Evolutionary conservation across 1,140 invertebrate species (phyloP).

Genomic region (Papilio machaon): DNA sequence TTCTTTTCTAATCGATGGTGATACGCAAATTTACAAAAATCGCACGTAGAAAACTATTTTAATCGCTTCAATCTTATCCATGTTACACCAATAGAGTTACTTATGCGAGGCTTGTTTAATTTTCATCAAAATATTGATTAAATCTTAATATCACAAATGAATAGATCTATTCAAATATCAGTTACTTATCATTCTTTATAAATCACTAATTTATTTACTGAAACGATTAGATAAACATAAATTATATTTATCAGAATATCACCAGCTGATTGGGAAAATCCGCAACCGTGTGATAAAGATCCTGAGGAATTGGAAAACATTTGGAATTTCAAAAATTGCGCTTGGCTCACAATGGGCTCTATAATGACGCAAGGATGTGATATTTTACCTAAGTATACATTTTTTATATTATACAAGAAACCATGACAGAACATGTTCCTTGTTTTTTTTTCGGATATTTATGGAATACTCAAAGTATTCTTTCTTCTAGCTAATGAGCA

Average conservation of each 20-base stretch:
- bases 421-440: neutral
- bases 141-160: neutral
- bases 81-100: no score
- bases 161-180: neutral
- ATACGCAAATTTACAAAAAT: no score
- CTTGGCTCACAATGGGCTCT: conserved; percentile 90
- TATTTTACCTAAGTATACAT: conserved; percentile 87
- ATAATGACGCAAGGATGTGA: conserved; percentile 92
- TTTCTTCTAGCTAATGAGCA: neutral
- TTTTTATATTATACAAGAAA: neutral
- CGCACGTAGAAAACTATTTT: no score
- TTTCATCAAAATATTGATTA: neutral
- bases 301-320: conserved; percentile 91
- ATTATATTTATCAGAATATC: conserved; percentile 84
- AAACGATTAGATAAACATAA: neutral
- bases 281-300: conserved; percentile 92
- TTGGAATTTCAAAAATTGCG: conserved; percentile 89
- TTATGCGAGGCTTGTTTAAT: no score
- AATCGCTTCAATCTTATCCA: no score
- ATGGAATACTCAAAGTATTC: neutral
- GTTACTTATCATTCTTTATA: neutral
- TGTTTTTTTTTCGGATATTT: neutral
- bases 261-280: conserved; percentile 94
- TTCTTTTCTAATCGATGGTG: no score
- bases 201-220: neutral